Base-by-base conservation (phyloP, 1,140 invertebrate genomes). In the Araneus ventricosus region DNA sequence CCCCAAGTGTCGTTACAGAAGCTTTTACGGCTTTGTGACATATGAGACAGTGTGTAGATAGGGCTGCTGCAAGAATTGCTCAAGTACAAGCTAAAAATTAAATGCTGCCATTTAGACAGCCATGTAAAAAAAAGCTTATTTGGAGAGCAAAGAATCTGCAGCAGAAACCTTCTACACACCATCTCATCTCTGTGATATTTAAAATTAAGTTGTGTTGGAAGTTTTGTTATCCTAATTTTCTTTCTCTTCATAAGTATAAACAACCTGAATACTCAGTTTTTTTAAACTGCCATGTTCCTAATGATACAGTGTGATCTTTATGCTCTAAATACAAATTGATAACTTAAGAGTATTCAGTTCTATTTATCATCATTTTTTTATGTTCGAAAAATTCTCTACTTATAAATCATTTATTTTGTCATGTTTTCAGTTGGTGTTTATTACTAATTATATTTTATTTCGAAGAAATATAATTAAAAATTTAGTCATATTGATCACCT, bases 21-120 rank as follows among this genome's bases (percentile, higher is more conserved):
- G 92, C 92, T 14, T 93, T 93, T 88, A 93, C 92, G 61, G 92
- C 92, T 63, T 93, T 93, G 92, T 93, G 92, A 93, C 92, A 93
- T 75, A 93, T 93, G 92, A 88, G 87, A 89, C 86, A 93, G 87
- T 93, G 92, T 93, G 92, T 93, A 89, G 92, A 93, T 70, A 93
- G 92, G 87, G 92, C 92, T 88, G 92, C 92, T 93, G 92, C 92
- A 88, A 80, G 92, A 93, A 93, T 93, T 34, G 92, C 92, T 88
- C 92, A 93, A 67, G 86, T 93, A 34, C 92, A 93, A 84, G 92
- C 92, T 14, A 93, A 89, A 89, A 93, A 89, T n/a, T 93, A 89
- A 93, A 57, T 70, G 41, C 39, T 91, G 34, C 59, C 63, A 27
- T 10, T 79, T 85, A 57, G 27, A 39, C 30, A 41, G 41, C 4